phyloP scores from a whole-genome alignment of 2,888 invertebrate species.

The Erannis defoliaria region DNA sequence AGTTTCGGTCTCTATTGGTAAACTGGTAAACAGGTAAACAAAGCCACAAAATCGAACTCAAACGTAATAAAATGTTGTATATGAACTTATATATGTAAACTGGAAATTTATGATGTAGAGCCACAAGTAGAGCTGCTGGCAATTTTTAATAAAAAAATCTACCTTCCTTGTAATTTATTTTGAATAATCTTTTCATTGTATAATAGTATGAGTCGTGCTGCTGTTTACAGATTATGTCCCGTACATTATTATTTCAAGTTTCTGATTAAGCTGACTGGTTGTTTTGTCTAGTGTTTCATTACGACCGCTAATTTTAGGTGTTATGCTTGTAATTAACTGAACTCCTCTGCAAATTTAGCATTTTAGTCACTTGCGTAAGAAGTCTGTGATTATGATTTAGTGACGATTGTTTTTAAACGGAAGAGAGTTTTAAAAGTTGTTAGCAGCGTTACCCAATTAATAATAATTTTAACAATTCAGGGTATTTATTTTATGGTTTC shows the following conservation, averaged over 20 bases:
- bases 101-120: not conserved
- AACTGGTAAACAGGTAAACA: slow-evolving; percentile 24
- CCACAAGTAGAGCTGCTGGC: not conserved
- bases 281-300: not conserved
- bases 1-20: slow-evolving; percentile 15
- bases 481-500: no score
- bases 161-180: not conserved
- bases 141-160: not conserved
- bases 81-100: not conserved
- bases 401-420: no score
- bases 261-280: no score
- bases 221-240: not conserved
- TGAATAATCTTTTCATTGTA: not conserved
- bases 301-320: not conserved
- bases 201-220: not conserved
- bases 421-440: no score
- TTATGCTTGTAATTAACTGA: not conserved
- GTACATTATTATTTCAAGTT: not conserved
- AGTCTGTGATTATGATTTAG: no score
- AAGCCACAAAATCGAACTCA: not conserved
- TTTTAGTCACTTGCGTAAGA: no score
- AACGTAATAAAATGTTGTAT: not conserved
- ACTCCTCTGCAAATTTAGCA: no score
- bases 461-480: no score
- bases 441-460: no score